Evolutionary conservation across 2,888 invertebrate species (phyloP), one percentile per base, ranked within the genome.

Genomic region (Agriopis aurantiaria): DNA sequence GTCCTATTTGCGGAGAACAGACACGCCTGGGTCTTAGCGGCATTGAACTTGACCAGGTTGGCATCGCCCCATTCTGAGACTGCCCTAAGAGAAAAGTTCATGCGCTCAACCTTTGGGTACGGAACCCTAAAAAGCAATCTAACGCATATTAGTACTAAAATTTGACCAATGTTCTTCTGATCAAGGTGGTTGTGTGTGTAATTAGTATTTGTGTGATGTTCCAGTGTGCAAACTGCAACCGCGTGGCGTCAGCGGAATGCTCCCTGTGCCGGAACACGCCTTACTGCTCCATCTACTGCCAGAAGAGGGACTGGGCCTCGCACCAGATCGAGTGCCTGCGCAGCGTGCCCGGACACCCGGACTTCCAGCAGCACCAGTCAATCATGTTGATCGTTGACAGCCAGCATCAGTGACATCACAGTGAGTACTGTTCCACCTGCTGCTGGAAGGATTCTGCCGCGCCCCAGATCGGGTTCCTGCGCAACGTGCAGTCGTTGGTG

Each of bases 251-350:
- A 61, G 97, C 97, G 0, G 98, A 98, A 87, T 98, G 98, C 87
- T 98, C 98, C 0, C 91, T 98, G 52, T 98, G 98, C 83, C 95
- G 98, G 62, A 95, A 97, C 72, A 98, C 98, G 12, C 97, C 97
- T 10, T 98, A 98, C 88, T 98, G 98, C 88, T 98, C 98, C 8
- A 97, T 97, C 4, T 98, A 97, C 91, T 98, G 98, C 89, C 98
- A 98, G 90, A 96, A 97, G 76, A 98, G 98, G 88, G 98, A 98
- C 91, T 98, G 98, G 98, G 96, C 96, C 14, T 96, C 97, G 51
- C 98, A 93, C 89, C 98, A 98, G 89, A 97, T 97, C 72, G 97
- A 98, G 88, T 97, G 97, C 85, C 96, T 97, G 52, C 95, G 97
- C 71, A 96, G 96, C 48, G 96, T 96, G 41, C 95, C 96, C 0